A percentile compares a stretch with the other conserved stretches of the same genome.
Conservation (phyloP, 2,113 vertebrate species). For the Oxygymnocypris stewartii region DNA sequence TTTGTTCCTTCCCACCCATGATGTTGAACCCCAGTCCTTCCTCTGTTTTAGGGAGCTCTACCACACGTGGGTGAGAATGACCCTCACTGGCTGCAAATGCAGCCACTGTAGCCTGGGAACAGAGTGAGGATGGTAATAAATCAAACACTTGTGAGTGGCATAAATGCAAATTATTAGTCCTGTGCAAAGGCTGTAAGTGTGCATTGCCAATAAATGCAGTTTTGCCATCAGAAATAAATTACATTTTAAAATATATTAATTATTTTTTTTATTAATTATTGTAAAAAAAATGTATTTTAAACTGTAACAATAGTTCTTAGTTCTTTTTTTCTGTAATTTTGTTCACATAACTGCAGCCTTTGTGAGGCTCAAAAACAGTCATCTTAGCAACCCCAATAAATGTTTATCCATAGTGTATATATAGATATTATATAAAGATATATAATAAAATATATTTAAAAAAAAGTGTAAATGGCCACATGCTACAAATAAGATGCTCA, state of each 20-base stretch:
- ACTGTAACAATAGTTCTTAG: too few species aligned
- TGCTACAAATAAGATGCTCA: neutral
- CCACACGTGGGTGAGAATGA: conserved; percentile 95
- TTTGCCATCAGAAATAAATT: neutral
- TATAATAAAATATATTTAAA: neutral
- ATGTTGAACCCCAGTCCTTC: conserved; percentile 98
- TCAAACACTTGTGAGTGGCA: neutral
- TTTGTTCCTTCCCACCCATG: conserved; percentile 99
- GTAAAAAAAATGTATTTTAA: too few species aligned
- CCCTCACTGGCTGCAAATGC: conserved; percentile 98
- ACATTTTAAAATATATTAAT: too few species aligned
- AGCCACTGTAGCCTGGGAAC: conserved; percentile 89
- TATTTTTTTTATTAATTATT: too few species aligned
- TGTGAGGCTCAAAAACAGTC: neutral
- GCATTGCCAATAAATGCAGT: too few species aligned
- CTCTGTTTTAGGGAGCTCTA: conserved; percentile 96
- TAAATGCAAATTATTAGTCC: neutral
- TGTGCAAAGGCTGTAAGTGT: neutral
- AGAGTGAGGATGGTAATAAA: neutral
- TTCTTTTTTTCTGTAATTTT: neutral
- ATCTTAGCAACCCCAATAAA: too few species aligned
- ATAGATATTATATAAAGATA: neutral
- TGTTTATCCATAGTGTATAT: neutral
- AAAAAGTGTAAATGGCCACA: neutral
- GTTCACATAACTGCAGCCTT: neutral